A percentile compares a stretch with the other conserved stretches of the same genome.
Evolutionary conservation across 2,888 invertebrate genomes (phyloP).

Genomic region (Drosophila stalkeri): DNA sequence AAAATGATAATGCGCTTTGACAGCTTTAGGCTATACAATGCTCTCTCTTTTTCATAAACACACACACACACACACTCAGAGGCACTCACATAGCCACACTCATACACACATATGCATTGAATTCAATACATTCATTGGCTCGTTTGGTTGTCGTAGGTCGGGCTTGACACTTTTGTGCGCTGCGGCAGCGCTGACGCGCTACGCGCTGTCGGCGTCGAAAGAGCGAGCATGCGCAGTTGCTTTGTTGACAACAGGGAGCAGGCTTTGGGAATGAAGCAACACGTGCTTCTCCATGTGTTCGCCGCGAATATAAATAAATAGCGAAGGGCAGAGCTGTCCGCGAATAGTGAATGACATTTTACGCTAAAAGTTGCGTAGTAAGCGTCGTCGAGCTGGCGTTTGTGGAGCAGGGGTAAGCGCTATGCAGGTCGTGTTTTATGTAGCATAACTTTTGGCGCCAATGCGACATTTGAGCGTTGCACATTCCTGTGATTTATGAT

Average conservation of each 20-base stretch:
- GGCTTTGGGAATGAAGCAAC: constrained; percentile 58
- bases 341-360: constrained; percentile 70
- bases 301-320: constrained; percentile 61
- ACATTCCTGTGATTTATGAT: constrained; percentile 59
- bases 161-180: constrained; percentile 53
- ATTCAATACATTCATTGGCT: constrained; percentile 55
- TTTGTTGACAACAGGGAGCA: constrained; percentile 49
- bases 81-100: background rate
- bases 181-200: constrained; percentile 21
- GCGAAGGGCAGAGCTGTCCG: constrained; percentile 34
- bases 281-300: constrained; percentile 57
- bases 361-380: constrained; percentile 68
- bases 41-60: constrained; percentile 5
- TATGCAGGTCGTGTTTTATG: constrained; percentile 51
- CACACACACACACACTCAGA: background rate
- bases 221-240: constrained; percentile 64
- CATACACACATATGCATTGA: constrained; percentile 3
- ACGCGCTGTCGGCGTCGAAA: constrained; percentile 43
- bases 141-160: constrained; percentile 72
- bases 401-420: constrained; percentile 6
- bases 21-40: constrained; percentile 48
- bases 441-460: constrained; percentile 73
- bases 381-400: constrained; percentile 3
- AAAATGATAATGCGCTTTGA: constrained; percentile 72
- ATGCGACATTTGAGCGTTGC: constrained; percentile 53